phyloP scores from a whole-genome alignment of 2,888 invertebrate species.

The Laothoe populi region DNA sequence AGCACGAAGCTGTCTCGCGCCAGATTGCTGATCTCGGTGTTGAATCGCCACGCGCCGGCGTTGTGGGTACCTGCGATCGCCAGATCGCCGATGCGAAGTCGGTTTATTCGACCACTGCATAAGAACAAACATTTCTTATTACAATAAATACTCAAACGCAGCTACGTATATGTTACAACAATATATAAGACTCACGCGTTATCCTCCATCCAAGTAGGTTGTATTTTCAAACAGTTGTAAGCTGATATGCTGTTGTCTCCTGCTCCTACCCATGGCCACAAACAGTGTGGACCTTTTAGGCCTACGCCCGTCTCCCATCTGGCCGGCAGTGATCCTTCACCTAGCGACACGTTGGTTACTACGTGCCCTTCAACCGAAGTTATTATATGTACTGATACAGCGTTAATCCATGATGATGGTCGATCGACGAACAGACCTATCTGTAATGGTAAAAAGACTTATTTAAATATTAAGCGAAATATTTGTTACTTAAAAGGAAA shows the following conservation, averaged over 20 bases:
- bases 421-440: constrained; percentile 70
- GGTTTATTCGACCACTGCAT: constrained; percentile 66
- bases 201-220: constrained; percentile 94
- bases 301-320: constrained; percentile 83
- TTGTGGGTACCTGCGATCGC: constrained; percentile 82
- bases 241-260: constrained; percentile 85
- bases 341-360: constrained; percentile 82
- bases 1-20: constrained; percentile 73
- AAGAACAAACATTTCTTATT: no score
- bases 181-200: constrained; percentile 59
- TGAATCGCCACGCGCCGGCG: constrained; percentile 82
- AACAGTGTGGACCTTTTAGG: constrained; percentile 78
- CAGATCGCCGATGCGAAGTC: constrained; percentile 75
- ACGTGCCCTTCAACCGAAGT: constrained; percentile 72
- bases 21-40: constrained; percentile 73
- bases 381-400: constrained; percentile 62
- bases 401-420: constrained; percentile 71
- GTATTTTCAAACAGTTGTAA: constrained; percentile 90
- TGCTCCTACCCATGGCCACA: constrained; percentile 89
- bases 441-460: constrained; percentile 47
- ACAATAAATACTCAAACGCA: no score
- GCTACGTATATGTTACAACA: no score
- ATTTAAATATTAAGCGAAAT: no score
- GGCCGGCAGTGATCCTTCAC: constrained; percentile 82
- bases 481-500: no score